Percentiles rank a stretch among this genome's conserved stretches.
Evolutionary conservation across 2,113 vertebrate genomes (phyloP).

Genomic region (Eptesicus fuscus): DNA sequence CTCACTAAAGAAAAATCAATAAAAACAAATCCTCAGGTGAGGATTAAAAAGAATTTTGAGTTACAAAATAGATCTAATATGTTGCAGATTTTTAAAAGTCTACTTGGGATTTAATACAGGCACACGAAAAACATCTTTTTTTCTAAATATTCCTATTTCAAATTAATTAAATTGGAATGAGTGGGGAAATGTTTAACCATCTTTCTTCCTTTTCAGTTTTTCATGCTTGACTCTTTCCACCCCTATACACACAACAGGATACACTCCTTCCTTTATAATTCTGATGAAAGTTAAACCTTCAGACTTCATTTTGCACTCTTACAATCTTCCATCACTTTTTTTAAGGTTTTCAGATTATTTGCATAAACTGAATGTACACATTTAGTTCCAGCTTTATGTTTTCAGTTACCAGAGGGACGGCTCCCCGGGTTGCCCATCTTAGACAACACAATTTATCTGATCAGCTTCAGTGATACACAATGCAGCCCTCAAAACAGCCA

Average conservation of each 20-base stretch:
- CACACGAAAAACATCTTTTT: not conserved
- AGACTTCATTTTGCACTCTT: not conserved
- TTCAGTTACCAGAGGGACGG: not conserved
- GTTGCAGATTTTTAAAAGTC: not conserved
- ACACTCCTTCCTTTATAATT: not conserved
- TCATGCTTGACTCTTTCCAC: not conserved
- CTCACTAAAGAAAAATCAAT: not conserved
- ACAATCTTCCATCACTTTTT: not conserved
- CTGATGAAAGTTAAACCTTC: not conserved
- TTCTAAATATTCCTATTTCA: not conserved
- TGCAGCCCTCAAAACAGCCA: not conserved
- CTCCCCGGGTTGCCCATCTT: not conserved
- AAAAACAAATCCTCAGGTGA: not conserved
- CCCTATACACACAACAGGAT: not conserved
- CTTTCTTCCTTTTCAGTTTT: not conserved
- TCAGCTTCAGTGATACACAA: too few relatives aligned
- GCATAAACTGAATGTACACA: not conserved
- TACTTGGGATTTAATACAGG: not conserved
- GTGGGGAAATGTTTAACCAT: not conserved
- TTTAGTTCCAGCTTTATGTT: slow-evolving; percentile 2
- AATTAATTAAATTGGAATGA: slow-evolving; percentile 18
- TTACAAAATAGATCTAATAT: not conserved
- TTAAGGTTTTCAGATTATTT: not conserved
- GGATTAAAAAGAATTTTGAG: not conserved
- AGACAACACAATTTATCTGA: not conserved